Evolutionary conservation across 2,797 vertebrate species (phyloP), one percentile per base, ranked within the genome.

Genomic region (Lepilemur septentrionalis): DNA sequence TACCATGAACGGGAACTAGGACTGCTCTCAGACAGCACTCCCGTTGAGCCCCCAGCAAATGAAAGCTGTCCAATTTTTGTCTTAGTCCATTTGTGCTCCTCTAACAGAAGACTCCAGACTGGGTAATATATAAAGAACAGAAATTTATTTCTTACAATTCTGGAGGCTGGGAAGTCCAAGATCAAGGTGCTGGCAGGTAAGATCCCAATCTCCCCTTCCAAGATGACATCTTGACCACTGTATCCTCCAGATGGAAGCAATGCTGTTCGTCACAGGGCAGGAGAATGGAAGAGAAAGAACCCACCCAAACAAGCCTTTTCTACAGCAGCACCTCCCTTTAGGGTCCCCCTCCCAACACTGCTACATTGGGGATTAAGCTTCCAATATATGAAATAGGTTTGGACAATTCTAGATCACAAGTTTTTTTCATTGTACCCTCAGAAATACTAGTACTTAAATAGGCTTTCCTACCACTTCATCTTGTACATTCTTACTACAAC

Each of bases 271-370:
- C 15, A 46, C 10, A 4, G 32, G 15, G 28, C 15, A 32, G 43
- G 48, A 17, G 9, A 73, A 2, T 4, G 10, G 43, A 32, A 20
- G 28, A 18, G 28, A 18, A 15, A 46, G 43, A 30, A 32, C 25
- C 4, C 43, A 1, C 28, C 43, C 28, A 15, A 8, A 0, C 28
- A 20, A 30, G 14, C 41, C 25, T 72, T 30, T 25, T 15, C 43
- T 17, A 43, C 8, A 73, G 41, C 41, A 30, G 41, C 70, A 73
- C 8, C 72, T 75, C 72, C 72, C 28, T 3, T 18, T 10, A 46
- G 43, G 72, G 28, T 15, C 43, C 10, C 46, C 43, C 8, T 11
- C 15, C 72, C 43, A 75, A 43, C 69, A 41, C 22, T 15, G 35
- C 12, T 41, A 41, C 14, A 46, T 7, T 46, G 43, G 41, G 28